phyloP scores from a whole-genome alignment of 1,140 invertebrate species.

The Papilio machaon region DNA sequence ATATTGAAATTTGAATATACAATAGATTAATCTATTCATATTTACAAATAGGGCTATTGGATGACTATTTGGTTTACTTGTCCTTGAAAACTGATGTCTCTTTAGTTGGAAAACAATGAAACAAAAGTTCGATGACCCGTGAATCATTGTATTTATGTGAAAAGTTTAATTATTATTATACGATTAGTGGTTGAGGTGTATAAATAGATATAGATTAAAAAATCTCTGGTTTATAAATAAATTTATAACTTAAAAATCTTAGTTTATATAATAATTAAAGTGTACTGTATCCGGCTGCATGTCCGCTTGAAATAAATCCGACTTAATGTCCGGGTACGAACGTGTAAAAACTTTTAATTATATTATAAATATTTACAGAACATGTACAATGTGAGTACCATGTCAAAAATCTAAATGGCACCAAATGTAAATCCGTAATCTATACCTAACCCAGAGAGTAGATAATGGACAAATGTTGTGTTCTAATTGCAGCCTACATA shows the following conservation, averaged over 20 bases:
- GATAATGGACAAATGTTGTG: too few species aligned
- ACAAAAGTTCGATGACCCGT: background rate
- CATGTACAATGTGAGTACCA: background rate
- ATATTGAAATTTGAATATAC: conserved; percentile 9
- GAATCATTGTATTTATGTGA: background rate
- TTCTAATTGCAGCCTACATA: too few species aligned
- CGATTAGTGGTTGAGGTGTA: too few species aligned
- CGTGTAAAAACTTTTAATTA: background rate
- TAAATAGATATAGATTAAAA: too few species aligned
- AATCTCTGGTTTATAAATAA: too few species aligned
- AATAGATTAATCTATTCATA: background rate
- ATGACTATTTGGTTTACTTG: background rate
- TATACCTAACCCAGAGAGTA: too few species aligned
- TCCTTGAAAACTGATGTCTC: background rate
- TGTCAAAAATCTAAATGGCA: too few species aligned
- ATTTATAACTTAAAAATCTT: too few species aligned
- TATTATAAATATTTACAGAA: background rate
- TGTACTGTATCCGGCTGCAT: background rate
- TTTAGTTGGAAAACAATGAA: background rate
- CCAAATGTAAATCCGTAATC: too few species aligned
- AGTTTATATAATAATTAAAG: background rate
- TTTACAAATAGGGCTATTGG: background rate
- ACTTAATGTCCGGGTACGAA: conserved; percentile 17
- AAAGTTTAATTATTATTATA: too few species aligned
- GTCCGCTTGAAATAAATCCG: background rate